phyloP scores from a whole-genome alignment of 2,113 vertebrate species.

The Amblyornis subalaris region DNA sequence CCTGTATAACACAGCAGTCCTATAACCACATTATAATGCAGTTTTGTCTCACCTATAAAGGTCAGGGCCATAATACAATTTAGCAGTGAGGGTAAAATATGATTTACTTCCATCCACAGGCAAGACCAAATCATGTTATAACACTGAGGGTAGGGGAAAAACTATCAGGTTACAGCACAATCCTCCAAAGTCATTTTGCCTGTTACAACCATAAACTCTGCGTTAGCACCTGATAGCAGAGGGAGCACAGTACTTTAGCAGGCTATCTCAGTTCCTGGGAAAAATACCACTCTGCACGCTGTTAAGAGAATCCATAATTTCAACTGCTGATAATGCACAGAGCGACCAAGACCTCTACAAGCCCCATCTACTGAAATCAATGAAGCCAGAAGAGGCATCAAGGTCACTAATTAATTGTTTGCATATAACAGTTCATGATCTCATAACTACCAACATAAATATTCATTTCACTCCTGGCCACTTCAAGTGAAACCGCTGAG shows the following conservation, averaged over 20 bases:
- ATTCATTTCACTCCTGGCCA: neutral
- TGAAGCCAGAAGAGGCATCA: neutral
- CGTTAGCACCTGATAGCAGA: slow-evolving; percentile 51
- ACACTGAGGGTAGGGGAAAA: slow-evolving; percentile 36
- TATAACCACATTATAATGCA: slow-evolving; percentile 48
- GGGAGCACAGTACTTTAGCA: slow-evolving; percentile 50
- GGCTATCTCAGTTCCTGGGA: slow-evolving; percentile 5
- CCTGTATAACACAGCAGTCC: slow-evolving; percentile 39
- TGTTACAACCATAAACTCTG: slow-evolving; percentile 62
- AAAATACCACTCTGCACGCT: slow-evolving; percentile 8
- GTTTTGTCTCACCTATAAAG: slow-evolving; percentile 61
- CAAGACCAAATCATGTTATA: slow-evolving; percentile 63
- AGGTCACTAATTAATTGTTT: slow-evolving; percentile 26
- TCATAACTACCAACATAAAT: neutral
- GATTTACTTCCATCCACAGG: slow-evolving; percentile 62
- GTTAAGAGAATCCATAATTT: slow-evolving; percentile 26
- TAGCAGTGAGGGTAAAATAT: slow-evolving; percentile 58
- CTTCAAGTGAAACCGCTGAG: neutral
- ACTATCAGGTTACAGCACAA: slow-evolving; percentile 64
- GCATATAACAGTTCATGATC: neutral
- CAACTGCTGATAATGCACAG: neutral
- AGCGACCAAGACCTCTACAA: neutral
- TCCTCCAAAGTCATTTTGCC: slow-evolving; percentile 62
- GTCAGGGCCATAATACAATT: slow-evolving; percentile 63
- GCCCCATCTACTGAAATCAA: neutral